Conservation (phyloP, 2,797 vertebrate genomes). For the Sparus aurata region DNA sequence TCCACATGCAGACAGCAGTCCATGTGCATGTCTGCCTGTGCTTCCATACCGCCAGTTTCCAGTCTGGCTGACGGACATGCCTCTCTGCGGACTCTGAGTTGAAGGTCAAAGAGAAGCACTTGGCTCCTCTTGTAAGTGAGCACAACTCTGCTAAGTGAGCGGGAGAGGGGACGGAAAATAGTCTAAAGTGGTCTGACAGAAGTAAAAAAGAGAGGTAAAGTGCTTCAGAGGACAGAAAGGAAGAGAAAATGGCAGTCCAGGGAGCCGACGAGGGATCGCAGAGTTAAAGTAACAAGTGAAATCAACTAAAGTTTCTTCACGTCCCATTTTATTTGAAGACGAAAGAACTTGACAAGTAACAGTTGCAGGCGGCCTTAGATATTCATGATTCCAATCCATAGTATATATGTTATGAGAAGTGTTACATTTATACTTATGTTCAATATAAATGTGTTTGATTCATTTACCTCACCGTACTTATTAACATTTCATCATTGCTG, state of each 20-base stretch:
- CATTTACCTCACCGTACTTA: slow-evolving; percentile 2
- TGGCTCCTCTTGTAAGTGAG: slow-evolving; percentile 43
- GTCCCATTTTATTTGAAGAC: neutral
- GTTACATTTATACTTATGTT: neutral
- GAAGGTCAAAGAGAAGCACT: slow-evolving; percentile 69
- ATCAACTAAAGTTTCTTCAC: slow-evolving; percentile 1
- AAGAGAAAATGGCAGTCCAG: slow-evolving; percentile 2
- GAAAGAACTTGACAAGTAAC: neutral
- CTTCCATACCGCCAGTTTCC: slow-evolving; percentile 27
- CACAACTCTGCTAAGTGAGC: slow-evolving; percentile 41
- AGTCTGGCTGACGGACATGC: slow-evolving; percentile 50
- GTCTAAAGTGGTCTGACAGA: slow-evolving; percentile 44
- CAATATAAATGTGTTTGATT: neutral
- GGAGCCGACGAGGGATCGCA: neutral
- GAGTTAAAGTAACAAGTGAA: neutral
- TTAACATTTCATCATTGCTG: slow-evolving; percentile 29
- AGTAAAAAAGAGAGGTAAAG: slow-evolving; percentile 21
- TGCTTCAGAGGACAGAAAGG: slow-evolving; percentile 10
- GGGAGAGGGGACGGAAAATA: slow-evolving; percentile 31
- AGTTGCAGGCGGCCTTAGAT: neutral
- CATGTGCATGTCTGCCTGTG: neutral
- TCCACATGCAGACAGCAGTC: neutral
- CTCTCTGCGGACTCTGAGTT: slow-evolving; percentile 55
- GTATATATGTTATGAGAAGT: neutral
- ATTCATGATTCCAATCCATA: neutral